These are phyloP conservation scores for Micrastur ruficollis DNA, from an alignment of 2,797 vertebrate genomes.

Conservation along the genomic window DNA sequence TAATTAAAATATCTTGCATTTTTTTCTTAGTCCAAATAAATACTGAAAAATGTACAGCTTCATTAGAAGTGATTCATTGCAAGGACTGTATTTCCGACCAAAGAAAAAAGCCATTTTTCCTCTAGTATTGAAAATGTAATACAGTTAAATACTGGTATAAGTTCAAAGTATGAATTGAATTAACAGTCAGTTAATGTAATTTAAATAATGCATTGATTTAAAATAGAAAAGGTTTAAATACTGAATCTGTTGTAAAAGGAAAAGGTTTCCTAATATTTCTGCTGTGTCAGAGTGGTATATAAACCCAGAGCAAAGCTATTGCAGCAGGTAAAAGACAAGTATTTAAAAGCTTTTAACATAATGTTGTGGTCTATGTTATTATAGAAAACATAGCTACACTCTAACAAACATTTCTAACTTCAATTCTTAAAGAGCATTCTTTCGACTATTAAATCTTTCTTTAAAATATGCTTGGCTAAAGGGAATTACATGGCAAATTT, in stretches of 20 bases:
- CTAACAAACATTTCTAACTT: neutral
- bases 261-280: neutral
- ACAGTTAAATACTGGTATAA: neutral
- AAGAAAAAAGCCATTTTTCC: neutral
- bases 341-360: neutral
- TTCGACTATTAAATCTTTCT: neutral
- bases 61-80: neutral
- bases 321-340: neutral
- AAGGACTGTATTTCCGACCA: neutral
- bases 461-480: neutral
- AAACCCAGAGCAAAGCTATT: neutral
- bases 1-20: neutral
- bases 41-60: neutral
- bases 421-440: neutral
- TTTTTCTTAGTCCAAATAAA: constrained; percentile 4
- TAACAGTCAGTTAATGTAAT: constrained; percentile 15
- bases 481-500: neutral
- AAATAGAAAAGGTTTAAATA: constrained; percentile 24
- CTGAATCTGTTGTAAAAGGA: neutral
- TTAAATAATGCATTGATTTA: constrained; percentile 36
- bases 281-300: neutral
- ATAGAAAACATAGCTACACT: neutral
- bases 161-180: constrained; percentile 37
- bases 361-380: neutral
- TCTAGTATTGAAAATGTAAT: neutral